Evolutionary conservation across 2,888 invertebrate species (phyloP).

Genomic region (Dinocampus coccinellae): DNA sequence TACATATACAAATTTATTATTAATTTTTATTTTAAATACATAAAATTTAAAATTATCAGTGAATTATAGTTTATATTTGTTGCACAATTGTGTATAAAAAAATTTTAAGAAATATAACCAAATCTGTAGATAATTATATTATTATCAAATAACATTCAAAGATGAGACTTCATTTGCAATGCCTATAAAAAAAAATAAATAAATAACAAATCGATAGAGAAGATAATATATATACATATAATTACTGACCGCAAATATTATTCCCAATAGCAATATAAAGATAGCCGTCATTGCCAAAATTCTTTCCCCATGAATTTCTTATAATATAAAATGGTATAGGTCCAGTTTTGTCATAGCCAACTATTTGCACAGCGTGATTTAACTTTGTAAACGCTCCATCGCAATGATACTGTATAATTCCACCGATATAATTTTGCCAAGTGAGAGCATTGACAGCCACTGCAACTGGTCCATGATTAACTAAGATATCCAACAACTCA

Average conservation of each 20-base stretch:
- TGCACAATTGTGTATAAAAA: background rate
- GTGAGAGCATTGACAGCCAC: slow-evolving; percentile 86
- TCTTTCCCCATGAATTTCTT: slow-evolving; percentile 86
- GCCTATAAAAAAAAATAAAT: slow-evolving; percentile 57
- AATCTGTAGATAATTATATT: background rate
- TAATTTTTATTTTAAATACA: background rate
- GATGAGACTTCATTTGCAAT: slow-evolving; percentile 80
- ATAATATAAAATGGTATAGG: slow-evolving; percentile 85
- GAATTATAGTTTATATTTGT: background rate
- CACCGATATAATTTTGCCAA: slow-evolving; percentile 90
- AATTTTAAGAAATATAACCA: background rate
- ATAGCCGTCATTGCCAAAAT: slow-evolving; percentile 84
- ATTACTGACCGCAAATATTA: slow-evolving; percentile 80
- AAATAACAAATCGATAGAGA: too few relatives aligned
- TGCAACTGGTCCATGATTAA: slow-evolving; percentile 81
- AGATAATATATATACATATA: background rate
- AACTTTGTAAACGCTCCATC: slow-evolving; percentile 72
- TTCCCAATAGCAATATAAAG: slow-evolving; percentile 80
- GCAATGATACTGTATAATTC: slow-evolving; percentile 87
- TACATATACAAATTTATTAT: background rate
- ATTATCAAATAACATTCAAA: slow-evolving; percentile 68
- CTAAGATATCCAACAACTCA: slow-evolving; percentile 74
- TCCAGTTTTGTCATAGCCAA: slow-evolving; percentile 84
- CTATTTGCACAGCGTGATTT: slow-evolving; percentile 88
- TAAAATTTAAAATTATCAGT: background rate